A percentile compares a stretch with the other conserved stretches of the same genome.
Conservation (phyloP, 1,140 invertebrate genomes). For the Spodoptera litura region DNA sequence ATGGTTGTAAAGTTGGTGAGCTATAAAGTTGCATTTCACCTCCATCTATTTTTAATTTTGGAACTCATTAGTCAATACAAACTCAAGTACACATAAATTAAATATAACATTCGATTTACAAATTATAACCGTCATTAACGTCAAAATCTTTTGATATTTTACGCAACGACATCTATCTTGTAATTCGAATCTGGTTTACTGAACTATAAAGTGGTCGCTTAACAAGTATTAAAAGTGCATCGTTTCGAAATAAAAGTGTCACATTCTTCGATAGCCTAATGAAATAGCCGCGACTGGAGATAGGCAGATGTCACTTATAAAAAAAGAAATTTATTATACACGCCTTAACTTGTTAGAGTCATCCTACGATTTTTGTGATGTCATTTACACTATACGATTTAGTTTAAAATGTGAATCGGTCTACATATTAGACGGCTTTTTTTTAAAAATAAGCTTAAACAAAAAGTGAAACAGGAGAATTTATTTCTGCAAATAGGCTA, state of each 20-base stretch:
- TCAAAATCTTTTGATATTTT: not conserved
- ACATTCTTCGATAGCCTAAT: constrained; percentile 16
- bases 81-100: too few species aligned
- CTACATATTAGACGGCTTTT: too few species aligned
- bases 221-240: not conserved
- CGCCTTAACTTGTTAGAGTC: constrained; percentile 9
- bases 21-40: too few species aligned
- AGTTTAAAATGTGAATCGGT: not conserved
- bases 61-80: too few species aligned
- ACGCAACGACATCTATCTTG: not conserved
- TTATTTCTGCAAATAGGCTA: too few species aligned
- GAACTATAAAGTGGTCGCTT: not conserved
- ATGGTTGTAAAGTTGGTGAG: too few species aligned
- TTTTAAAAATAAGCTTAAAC: too few species aligned
- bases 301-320: constrained; percentile 38
- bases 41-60: too few species aligned
- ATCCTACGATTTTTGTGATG: constrained; percentile 16
- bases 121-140: too few species aligned
- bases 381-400: constrained; percentile 10
- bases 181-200: constrained; percentile 8
- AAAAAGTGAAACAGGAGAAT: too few species aligned
- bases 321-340: constrained; percentile 33
- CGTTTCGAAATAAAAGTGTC: constrained; percentile 11
- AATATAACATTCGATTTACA: too few species aligned
- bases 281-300: constrained; percentile 20